phyloP scores from a whole-genome alignment of 2,888 invertebrate species.

The Mythimna impura region DNA sequence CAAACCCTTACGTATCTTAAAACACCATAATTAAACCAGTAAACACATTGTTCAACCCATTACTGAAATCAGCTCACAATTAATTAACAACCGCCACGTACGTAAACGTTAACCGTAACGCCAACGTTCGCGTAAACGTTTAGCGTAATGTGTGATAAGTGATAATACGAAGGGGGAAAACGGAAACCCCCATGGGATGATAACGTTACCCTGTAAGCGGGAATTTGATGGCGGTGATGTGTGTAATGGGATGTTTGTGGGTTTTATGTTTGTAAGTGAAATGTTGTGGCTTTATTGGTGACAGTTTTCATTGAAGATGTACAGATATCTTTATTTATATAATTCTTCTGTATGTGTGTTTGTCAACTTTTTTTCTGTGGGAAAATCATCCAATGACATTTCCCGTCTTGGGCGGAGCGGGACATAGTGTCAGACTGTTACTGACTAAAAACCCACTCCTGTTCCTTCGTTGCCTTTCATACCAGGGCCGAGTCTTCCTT shows the following conservation, averaged over 20 bases:
- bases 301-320: conserved; percentile 19
- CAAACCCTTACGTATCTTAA: neutral
- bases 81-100: conserved; percentile 56
- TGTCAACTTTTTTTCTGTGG: too few species aligned
- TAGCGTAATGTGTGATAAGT: conserved; percentile 67
- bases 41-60: conserved; percentile 40
- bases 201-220: conserved; percentile 60
- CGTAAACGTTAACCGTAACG: conserved; percentile 59
- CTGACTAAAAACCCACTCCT: too few species aligned
- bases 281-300: conserved; percentile 19
- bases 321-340: too few species aligned
- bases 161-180: conserved; percentile 61
- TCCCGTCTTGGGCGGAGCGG: too few species aligned
- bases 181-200: conserved; percentile 61
- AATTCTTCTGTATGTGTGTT: too few species aligned
- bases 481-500: too few species aligned
- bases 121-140: conserved; percentile 55
- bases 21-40: conserved; percentile 1
- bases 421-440: too few species aligned
- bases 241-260: conserved; percentile 46
- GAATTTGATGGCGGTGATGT: conserved; percentile 50
- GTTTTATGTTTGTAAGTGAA: conserved; percentile 15
- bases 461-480: too few species aligned
- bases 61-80: conserved; percentile 38
- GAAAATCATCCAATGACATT: too few species aligned